These are phyloP conservation scores for Argentina silus DNA, from an alignment of 2,797 vertebrate genomes.

Conservation along the genomic window DNA sequence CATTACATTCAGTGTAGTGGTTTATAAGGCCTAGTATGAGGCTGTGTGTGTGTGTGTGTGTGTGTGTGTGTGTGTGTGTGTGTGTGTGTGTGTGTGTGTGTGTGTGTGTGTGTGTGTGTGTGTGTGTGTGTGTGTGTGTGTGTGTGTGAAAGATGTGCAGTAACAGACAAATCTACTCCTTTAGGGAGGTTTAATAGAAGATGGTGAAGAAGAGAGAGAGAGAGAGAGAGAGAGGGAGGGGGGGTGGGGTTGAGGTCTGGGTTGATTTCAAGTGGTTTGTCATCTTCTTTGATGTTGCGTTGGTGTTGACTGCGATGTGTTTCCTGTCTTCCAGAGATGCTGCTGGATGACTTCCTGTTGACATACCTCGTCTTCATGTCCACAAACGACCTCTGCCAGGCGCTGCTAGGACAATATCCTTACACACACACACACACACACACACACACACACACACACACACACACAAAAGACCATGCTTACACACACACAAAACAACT, in stretches of 20 bases:
- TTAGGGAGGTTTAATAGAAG: neutral
- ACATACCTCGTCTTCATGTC: conserved; percentile 98
- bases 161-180: no score
- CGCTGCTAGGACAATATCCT: conserved; percentile 98
- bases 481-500: neutral
- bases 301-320: conserved; percentile 18
- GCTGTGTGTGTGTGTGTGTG: neutral
- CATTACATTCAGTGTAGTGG: neutral
- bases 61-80: conserved; percentile 9
- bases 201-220: neutral
- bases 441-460: conserved; percentile 3
- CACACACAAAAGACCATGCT: no score
- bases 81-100: neutral
- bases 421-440: conserved; percentile 27
- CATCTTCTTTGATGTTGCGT: neutral
- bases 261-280: neutral
- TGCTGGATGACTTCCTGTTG: conserved; percentile 96
- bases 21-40: neutral
- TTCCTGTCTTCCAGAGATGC: conserved; percentile 85
- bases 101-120: neutral
- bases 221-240: neutral
- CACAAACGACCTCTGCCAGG: conserved; percentile 93
- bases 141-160: neutral
- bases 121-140: neutral
- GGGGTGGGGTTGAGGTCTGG: no score